These are phyloP conservation scores for Odontomachus brunneus DNA, from an alignment of 1,140 invertebrate species.

Conservation along the genomic window DNA sequence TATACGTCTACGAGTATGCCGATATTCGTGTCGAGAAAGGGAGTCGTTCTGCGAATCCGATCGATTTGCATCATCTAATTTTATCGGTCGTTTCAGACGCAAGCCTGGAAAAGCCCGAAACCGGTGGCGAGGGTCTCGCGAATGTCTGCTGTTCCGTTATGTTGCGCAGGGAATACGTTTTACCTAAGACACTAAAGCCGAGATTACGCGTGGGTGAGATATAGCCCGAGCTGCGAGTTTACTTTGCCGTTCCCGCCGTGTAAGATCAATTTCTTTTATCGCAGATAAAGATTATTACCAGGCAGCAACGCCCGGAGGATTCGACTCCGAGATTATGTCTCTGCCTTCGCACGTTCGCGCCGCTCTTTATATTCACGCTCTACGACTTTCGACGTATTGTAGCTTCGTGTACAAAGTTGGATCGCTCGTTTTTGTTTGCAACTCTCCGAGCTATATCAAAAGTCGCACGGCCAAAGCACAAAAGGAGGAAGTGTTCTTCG, in stretches of 20 bases:
- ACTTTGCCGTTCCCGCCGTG: slow-evolving; percentile 52
- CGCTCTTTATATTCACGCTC: slow-evolving; percentile 38
- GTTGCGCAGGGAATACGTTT: slow-evolving; percentile 43
- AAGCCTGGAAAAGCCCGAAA: neutral
- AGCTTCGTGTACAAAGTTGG: neutral
- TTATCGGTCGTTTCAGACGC: neutral
- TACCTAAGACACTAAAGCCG: slow-evolving; percentile 72
- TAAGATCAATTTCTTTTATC: slow-evolving; percentile 76
- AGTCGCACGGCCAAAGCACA: neutral
- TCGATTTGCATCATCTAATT: slow-evolving; percentile 13
- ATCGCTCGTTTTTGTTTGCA: slow-evolving; percentile 3
- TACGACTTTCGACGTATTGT: neutral
- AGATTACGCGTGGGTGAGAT: slow-evolving; percentile 66
- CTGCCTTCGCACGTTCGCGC: slow-evolving; percentile 7
- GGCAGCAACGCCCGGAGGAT: slow-evolving; percentile 18
- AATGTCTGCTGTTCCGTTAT: slow-evolving; percentile 11
- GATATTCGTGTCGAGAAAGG: neutral
- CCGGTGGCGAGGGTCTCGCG: neutral
- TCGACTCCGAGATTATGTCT: slow-evolving; percentile 13
- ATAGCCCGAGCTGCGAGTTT: slow-evolving; percentile 48
- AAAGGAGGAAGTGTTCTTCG: neutral
- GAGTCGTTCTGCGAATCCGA: neutral
- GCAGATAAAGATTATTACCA: slow-evolving; percentile 74
- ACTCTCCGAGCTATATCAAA: neutral
- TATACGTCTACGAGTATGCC: no score